phyloP scores from a whole-genome alignment of 2,888 invertebrate genomes.

The Ecdyonurus torrentis region DNA sequence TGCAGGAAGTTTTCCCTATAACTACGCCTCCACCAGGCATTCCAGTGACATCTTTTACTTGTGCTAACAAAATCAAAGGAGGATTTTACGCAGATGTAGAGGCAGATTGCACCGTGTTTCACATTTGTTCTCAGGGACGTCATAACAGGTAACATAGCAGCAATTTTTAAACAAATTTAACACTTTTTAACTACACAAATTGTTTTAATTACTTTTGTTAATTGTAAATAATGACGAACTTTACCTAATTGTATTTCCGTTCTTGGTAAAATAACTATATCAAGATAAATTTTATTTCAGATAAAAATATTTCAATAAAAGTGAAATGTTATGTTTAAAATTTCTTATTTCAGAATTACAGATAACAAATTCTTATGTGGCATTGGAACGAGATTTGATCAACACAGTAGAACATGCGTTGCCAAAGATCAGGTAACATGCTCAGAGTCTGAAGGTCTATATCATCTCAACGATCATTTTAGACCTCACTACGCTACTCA shows the following conservation, averaged over 20 bases:
- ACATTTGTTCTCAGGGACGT: conserved; percentile 22
- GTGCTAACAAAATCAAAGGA: conserved; percentile 22
- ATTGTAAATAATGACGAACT: neutral
- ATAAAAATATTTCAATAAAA: too few relatives aligned
- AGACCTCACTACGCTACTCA: neutral
- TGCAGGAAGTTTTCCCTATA: too few relatives aligned
- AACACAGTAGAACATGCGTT: conserved; percentile 22
- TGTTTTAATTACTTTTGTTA: neutral
- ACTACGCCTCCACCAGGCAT: conserved; percentile 10
- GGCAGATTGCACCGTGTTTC: conserved; percentile 22
- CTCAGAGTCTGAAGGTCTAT: conserved; percentile 18
- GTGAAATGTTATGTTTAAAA: neutral
- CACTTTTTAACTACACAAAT: neutral
- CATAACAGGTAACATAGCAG: conserved; percentile 17
- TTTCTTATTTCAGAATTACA: conserved; percentile 16
- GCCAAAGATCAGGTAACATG: conserved; percentile 20
- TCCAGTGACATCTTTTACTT: conserved; percentile 21
- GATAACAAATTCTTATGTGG: conserved; percentile 23
- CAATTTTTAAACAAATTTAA: neutral
- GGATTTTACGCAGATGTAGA: conserved; percentile 24
- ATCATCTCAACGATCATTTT: conserved; percentile 20
- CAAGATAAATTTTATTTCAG: too few relatives aligned
- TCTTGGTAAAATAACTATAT: too few relatives aligned
- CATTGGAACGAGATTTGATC: conserved; percentile 21
- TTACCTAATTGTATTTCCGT: neutral